phyloP scores from a whole-genome alignment of 1,140 invertebrate species.

The Limonius californicus region DNA sequence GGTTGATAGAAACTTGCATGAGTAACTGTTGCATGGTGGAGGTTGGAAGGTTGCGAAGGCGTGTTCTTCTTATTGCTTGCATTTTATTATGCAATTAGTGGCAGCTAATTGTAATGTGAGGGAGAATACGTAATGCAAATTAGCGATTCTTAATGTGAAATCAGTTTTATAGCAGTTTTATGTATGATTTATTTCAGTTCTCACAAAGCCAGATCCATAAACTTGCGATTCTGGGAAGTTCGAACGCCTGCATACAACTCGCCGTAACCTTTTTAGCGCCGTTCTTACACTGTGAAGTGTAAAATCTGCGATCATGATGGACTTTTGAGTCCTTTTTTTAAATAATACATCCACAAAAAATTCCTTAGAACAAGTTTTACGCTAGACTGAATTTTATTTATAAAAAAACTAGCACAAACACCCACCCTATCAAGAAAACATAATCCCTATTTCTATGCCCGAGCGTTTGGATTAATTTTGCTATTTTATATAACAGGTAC shows the following conservation, averaged over 20 bases:
- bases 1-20: no score
- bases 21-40: no score
- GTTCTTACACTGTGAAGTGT: not conserved
- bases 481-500: conserved; percentile 5
- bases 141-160: conserved; percentile 29
- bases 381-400: not conserved
- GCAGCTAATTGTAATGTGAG: conserved; percentile 35
- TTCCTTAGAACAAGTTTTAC: no score
- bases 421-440: not conserved
- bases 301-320: not conserved
- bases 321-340: not conserved
- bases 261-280: conserved; percentile 1
- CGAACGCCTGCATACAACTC: not conserved
- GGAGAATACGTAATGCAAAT: conserved; percentile 38
- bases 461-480: conserved; percentile 1
- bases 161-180: conserved; percentile 26
- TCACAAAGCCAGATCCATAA: conserved; percentile 28
- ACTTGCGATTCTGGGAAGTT: conserved; percentile 21
- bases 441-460: not conserved
- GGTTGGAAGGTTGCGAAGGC: not conserved
- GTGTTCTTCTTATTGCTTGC: not conserved
- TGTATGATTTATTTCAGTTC: conserved; percentile 35
- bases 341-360: no score
- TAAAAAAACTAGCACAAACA: no score
- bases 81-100: conserved; percentile 13